A percentile compares a stretch with the other conserved stretches of the same genome.
These are phyloP conservation scores for Agriopis aurantiaria DNA, from an alignment of 2,888 invertebrate genomes.

Conservation along the genomic window DNA sequence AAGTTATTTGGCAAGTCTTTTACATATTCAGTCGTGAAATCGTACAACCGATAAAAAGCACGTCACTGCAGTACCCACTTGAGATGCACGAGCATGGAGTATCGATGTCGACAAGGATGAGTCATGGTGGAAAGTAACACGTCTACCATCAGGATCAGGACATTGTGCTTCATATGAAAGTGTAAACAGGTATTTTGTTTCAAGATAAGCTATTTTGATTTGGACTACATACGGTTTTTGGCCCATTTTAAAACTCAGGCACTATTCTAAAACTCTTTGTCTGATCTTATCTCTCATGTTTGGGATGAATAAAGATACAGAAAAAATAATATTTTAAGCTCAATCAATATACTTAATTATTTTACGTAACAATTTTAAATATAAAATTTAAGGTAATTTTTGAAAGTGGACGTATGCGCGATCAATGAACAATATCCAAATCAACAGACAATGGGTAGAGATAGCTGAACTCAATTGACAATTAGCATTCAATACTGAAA, in stretches of 20 bases:
- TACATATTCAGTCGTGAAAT: not conserved
- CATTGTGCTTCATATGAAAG: not conserved
- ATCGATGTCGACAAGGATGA: slow-evolving; percentile 46
- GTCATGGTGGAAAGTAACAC: slow-evolving; percentile 38
- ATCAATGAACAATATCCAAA: slow-evolving; percentile 2
- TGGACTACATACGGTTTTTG: not conserved
- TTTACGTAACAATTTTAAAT: not conserved
- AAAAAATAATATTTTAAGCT: too few relatives aligned
- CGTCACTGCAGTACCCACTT: slow-evolving; percentile 27
- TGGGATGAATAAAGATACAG: too few relatives aligned
- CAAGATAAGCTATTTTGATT: not conserved
- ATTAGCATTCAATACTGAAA: slow-evolving; percentile 2
- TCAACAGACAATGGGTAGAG: not conserved
- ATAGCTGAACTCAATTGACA: not conserved
- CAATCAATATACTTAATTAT: too few relatives aligned
- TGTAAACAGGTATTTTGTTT: not conserved
- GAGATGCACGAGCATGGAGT: slow-evolving; percentile 32
- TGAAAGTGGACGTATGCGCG: not conserved
- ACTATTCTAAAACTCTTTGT: too few relatives aligned
- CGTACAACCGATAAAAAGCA: slow-evolving; percentile 2
- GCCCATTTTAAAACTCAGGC: not conserved
- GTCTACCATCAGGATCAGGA: not conserved
- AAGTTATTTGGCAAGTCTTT: not conserved
- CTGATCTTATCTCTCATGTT: too few relatives aligned
- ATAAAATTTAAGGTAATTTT: not conserved